Evolutionary conservation across 2,888 invertebrate genomes (phyloP).

Genomic region (Lasioglossum pauxillum): DNA sequence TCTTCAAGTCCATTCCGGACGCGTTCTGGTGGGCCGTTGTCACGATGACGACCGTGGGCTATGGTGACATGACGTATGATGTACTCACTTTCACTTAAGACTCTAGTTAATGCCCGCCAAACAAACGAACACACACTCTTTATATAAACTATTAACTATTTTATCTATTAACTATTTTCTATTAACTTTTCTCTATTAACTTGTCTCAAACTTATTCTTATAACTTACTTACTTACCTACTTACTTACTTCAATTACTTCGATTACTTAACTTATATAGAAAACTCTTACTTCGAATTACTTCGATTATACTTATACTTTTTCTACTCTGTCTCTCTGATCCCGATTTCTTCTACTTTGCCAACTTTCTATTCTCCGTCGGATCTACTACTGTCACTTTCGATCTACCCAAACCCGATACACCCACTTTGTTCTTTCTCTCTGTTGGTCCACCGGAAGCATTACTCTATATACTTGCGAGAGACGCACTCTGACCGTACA

Average conservation of each 20-base stretch:
- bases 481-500: background rate
- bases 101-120: slow-evolving; percentile 83
- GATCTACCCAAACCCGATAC: background rate
- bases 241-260: too few relatives aligned
- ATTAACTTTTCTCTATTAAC: background rate
- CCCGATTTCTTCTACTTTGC: background rate
- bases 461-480: background rate
- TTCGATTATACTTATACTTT: slow-evolving; percentile 11
- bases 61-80: slow-evolving; percentile 99
- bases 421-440: background rate
- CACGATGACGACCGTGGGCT: slow-evolving; percentile 99
- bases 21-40: slow-evolving; percentile 99
- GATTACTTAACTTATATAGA: too few relatives aligned
- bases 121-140: slow-evolving; percentile 63
- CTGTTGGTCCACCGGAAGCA: slow-evolving; percentile 5
- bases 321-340: slow-evolving; percentile 29
- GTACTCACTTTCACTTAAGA: slow-evolving; percentile 85
- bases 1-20: slow-evolving; percentile 99
- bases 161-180: background rate
- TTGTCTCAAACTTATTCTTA: background rate
- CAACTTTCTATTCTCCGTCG: background rate
- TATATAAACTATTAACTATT: background rate
- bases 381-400: slow-evolving; percentile 21
- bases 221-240: background rate
- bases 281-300: background rate